Evolutionary conservation across 2,113 vertebrate genomes (phyloP).

Genomic region (Galeopterus variegatus): DNA sequence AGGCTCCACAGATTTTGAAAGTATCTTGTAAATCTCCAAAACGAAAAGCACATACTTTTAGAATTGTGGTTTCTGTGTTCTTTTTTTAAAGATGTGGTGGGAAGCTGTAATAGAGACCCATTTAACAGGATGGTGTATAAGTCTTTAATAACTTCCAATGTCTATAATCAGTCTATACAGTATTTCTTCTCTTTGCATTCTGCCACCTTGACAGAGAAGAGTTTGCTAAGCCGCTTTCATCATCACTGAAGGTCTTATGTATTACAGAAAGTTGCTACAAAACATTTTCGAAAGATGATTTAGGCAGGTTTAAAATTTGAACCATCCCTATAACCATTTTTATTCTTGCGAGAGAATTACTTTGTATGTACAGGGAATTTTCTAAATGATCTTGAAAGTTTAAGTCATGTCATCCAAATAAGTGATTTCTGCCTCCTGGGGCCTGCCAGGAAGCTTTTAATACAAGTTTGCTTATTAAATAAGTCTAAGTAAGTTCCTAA

Average conservation of each 20-base stretch:
- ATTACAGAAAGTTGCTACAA: not conserved
- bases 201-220: not conserved
- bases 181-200: not conserved
- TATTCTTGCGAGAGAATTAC: not conserved
- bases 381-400: conserved; percentile 42
- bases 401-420: not conserved
- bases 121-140: not conserved
- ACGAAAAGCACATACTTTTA: not conserved
- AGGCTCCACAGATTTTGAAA: not conserved
- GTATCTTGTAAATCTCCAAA: not conserved
- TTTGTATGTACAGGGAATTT: not conserved
- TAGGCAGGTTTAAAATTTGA: not conserved
- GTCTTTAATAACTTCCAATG: not conserved
- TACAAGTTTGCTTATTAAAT: not conserved
- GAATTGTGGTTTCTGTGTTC: not conserved
- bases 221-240: not conserved
- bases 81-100: not conserved
- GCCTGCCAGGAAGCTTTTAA: not conserved
- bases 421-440: not conserved
- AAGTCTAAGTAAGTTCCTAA: not conserved
- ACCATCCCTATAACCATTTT: not conserved
- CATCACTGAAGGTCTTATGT: not conserved
- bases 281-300: not conserved
- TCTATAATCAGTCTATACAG: too few relatives aligned
- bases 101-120: not conserved